These are phyloP conservation scores for Chloebia gouldiae DNA, from an alignment of 2,113 vertebrate genomes.

Conservation along the genomic window DNA sequence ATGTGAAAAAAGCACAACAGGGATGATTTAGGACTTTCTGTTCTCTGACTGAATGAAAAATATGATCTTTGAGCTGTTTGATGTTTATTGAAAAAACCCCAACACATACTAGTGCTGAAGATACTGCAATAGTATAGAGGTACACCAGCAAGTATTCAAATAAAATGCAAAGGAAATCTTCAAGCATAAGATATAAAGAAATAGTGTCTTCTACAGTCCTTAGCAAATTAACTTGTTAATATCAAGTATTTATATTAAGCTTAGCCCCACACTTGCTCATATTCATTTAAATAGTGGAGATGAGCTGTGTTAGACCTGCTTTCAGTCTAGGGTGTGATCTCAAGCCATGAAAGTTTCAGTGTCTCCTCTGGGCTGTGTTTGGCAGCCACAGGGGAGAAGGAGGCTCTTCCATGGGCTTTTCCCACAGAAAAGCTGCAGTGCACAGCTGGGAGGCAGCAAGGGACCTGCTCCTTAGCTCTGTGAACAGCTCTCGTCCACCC, in stretches of 20 bases:
- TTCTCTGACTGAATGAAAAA: not conserved
- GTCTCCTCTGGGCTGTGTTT: not conserved
- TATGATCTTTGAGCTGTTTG: not conserved
- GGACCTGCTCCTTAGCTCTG: not conserved
- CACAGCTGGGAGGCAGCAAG: not conserved
- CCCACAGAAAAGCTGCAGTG: not conserved
- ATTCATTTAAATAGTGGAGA: not conserved
- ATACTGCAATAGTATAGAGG: not conserved
- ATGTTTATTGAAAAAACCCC: not conserved
- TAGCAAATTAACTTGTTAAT: not conserved
- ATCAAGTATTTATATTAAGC: not conserved
- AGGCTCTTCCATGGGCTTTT: not conserved
- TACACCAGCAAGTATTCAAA: not conserved
- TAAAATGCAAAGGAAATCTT: not conserved
- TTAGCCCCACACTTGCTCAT: not conserved
- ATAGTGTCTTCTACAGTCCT: not conserved
- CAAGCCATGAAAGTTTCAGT: not conserved
- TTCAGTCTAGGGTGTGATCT: not conserved
- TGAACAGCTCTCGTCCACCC: not conserved
- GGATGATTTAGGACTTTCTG: not conserved
- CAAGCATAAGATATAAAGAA: not conserved
- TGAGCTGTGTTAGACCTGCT: not conserved
- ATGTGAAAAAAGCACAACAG: not conserved
- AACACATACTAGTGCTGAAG: not conserved
- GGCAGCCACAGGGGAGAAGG: fast-evolving